Conservation (phyloP, 2,888 invertebrate species). For the Diplazon laetatorius region DNA sequence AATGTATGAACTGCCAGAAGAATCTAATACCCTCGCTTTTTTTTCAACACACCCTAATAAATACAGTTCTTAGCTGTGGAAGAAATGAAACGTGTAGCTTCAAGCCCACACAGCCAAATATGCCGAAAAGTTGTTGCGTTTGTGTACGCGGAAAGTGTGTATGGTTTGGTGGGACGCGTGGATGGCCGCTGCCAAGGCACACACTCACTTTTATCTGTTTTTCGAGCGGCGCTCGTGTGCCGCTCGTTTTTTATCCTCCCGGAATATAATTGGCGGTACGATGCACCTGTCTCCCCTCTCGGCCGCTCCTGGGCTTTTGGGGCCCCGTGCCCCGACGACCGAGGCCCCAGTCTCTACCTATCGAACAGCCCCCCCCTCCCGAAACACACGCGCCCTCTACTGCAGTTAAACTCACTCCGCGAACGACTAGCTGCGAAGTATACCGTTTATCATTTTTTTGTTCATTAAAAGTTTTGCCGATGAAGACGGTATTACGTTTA, state of each 20-base stretch:
- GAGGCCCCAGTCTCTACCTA: slow-evolving; percentile 58
- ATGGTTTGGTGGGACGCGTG: slow-evolving; percentile 30
- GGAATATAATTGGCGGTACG: slow-evolving; percentile 82
- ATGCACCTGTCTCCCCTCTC: slow-evolving; percentile 81
- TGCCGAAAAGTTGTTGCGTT: slow-evolving; percentile 11
- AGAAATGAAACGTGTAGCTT: slow-evolving; percentile 30
- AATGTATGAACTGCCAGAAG: too few relatives aligned
- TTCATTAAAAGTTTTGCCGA: too few relatives aligned
- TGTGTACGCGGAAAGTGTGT: slow-evolving; percentile 27
- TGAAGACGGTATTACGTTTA: too few relatives aligned
- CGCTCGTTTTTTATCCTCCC: slow-evolving; percentile 71
- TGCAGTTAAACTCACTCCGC: slow-evolving; percentile 9
- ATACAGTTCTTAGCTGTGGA: slow-evolving; percentile 49
- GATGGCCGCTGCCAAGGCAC: slow-evolving; percentile 31
- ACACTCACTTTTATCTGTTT: slow-evolving; percentile 65
- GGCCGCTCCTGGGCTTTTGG: slow-evolving; percentile 57
- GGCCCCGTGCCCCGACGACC: slow-evolving; percentile 42
- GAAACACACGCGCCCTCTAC: slow-evolving; percentile 41
- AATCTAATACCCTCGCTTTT: too few relatives aligned
- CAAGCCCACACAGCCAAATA: not conserved
- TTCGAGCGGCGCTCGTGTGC: slow-evolving; percentile 57
- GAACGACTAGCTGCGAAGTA: slow-evolving; percentile 36
- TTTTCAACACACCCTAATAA: too few relatives aligned
- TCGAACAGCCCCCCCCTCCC: slow-evolving; percentile 62
- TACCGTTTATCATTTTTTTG: too few relatives aligned